Percentiles rank a stretch among this genome's conserved stretches.
Evolutionary conservation across 2,888 invertebrate species (phyloP).

Genomic region (Sarcophaga caerulescens): DNA sequence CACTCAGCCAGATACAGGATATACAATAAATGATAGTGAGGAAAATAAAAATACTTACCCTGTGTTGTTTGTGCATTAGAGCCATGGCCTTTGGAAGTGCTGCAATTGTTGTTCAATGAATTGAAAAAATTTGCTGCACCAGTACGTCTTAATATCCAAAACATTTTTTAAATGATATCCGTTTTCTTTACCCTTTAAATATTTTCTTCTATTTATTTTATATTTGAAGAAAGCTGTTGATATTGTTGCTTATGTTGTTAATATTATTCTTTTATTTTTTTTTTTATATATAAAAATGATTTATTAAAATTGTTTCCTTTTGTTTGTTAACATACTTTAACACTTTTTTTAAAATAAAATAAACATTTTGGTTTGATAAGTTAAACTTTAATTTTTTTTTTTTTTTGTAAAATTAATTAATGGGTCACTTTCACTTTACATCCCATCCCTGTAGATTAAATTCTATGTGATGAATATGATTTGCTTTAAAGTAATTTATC

Average conservation of each 20-base stretch:
- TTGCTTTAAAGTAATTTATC: not conserved
- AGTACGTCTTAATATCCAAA: constrained; percentile 78
- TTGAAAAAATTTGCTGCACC: constrained; percentile 78
- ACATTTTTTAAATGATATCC: constrained; percentile 70
- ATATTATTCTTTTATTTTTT: not conserved
- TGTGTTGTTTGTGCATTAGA: constrained; percentile 70
- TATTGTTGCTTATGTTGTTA: constrained; percentile 23
- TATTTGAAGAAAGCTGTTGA: not conserved
- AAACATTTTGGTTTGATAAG: not conserved
- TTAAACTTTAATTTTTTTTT: not conserved
- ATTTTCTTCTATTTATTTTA: constrained; percentile 21
- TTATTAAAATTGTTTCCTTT: not conserved
- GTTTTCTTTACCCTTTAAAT: constrained; percentile 26
- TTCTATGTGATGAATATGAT: not conserved
- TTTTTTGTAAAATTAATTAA: not conserved
- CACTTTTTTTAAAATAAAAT: constrained; percentile 6
- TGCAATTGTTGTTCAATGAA: constrained; percentile 76
- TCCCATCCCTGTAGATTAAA: not conserved
- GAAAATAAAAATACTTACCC: constrained; percentile 69
- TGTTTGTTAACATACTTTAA: not conserved
- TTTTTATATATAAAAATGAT: not conserved
- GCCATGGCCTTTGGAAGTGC: constrained; percentile 74
- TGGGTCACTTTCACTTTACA: constrained; percentile 7
- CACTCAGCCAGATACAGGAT: not conserved
- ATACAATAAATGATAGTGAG: not conserved